Conservation (phyloP, 2,888 invertebrate genomes). For the Mycogona germanica region DNA sequence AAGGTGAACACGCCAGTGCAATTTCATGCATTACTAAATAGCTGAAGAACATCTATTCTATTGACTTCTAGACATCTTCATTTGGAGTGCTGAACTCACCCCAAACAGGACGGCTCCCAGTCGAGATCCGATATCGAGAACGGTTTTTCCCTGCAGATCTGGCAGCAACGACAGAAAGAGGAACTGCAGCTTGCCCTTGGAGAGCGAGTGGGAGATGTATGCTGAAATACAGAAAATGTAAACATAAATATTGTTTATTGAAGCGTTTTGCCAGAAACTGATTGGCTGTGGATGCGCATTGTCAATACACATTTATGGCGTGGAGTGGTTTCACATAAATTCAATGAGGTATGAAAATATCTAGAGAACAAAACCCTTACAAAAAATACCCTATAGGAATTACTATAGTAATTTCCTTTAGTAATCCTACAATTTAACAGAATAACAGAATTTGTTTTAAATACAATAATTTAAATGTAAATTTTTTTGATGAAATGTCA, state of each 20-base stretch:
- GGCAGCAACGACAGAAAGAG: slow-evolving; percentile 51
- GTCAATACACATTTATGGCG: not conserved
- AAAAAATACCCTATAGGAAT: no score
- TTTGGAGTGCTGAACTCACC: slow-evolving; percentile 39
- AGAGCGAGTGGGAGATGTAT: slow-evolving; percentile 53
- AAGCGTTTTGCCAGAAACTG: not conserved
- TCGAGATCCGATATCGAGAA: slow-evolving; percentile 57
- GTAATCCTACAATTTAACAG: no score
- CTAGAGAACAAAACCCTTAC: no score
- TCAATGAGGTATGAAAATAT: not conserved
- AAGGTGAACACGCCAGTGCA: no score
- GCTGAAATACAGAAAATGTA: slow-evolving; percentile 32
- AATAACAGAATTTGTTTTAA: no score
- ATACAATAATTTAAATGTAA: no score
- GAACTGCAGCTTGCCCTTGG: slow-evolving; percentile 44
- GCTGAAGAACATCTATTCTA: no score
- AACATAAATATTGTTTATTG: no score
- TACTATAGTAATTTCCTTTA: no score
- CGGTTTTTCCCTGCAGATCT: slow-evolving; percentile 43
- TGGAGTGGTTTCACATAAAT: not conserved
- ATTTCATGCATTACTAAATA: no score
- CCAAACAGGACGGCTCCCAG: slow-evolving; percentile 55
- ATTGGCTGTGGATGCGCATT: not conserved
- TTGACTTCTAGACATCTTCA: no score
- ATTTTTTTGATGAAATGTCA: no score